phyloP scores from a whole-genome alignment of 2,888 invertebrate genomes.

The Heliconius cydno region DNA sequence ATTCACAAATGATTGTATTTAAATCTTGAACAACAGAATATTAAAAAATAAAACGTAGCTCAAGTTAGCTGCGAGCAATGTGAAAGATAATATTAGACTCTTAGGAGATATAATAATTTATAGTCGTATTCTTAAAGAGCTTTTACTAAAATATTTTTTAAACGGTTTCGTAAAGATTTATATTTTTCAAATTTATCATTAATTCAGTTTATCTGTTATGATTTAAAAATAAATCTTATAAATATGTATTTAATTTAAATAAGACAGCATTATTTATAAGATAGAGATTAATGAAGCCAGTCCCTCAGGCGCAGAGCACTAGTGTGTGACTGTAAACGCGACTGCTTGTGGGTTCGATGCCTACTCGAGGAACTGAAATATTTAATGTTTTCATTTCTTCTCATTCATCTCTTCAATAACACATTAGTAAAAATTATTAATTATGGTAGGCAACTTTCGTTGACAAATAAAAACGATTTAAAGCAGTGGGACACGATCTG shows the following conservation, averaged over 20 bases:
- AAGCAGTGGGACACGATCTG: background rate
- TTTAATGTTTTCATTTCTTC: too few relatives aligned
- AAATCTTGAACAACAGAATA: slow-evolving; percentile 39
- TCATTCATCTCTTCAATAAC: too few relatives aligned
- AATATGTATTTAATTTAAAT: background rate
- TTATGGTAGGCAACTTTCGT: background rate
- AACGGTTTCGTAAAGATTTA: too few relatives aligned
- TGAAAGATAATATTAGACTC: slow-evolving; percentile 40
- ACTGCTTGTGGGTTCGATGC: too few relatives aligned
- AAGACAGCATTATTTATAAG: background rate
- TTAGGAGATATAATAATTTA: slow-evolving; percentile 37
- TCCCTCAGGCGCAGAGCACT: too few relatives aligned
- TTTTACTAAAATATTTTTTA: background rate
- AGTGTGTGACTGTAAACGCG: too few relatives aligned
- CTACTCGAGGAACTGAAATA: too few relatives aligned
- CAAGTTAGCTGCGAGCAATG: slow-evolving; percentile 37
- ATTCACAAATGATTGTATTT: slow-evolving; percentile 36
- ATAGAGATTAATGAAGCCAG: too few relatives aligned
- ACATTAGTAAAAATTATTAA: too few relatives aligned
- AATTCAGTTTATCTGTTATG: background rate
- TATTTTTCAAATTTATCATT: too few relatives aligned
- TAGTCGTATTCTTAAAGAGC: slow-evolving; percentile 25
- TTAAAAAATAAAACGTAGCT: slow-evolving; percentile 37
- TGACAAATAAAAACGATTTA: background rate
- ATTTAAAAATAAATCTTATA: background rate